These are phyloP conservation scores for Sarotherodon lohbergeri DNA, from an alignment of 2,113 vertebrate species.

Conservation along the genomic window DNA sequence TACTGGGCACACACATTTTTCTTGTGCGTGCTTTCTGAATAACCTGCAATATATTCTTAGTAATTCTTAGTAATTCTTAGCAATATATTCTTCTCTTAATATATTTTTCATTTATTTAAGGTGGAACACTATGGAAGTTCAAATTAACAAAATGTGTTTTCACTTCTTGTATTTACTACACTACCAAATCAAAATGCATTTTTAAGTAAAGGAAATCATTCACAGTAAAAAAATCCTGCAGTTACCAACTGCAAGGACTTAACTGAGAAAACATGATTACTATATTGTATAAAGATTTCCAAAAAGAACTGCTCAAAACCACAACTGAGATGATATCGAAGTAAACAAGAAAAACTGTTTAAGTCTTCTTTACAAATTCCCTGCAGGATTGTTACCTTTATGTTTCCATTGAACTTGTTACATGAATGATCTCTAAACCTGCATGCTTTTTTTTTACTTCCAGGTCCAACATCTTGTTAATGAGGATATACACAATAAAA, in stretches of 20 bases:
- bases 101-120: background rate
- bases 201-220: background rate
- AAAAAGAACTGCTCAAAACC: background rate
- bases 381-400: background rate
- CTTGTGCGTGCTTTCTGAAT: background rate
- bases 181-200: background rate
- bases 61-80: background rate
- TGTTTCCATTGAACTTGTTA: background rate
- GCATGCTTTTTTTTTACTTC: background rate
- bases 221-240: background rate
- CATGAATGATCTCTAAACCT: background rate
- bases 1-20: background rate
- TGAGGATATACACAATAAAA: background rate
- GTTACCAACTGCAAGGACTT: background rate
- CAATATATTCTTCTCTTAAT: too few relatives aligned
- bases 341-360: background rate
- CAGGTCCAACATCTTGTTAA: background rate
- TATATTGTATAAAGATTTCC: background rate
- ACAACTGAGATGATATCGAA: background rate
- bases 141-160: background rate
- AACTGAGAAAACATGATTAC: accelerated
- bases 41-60: background rate
- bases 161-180: background rate
- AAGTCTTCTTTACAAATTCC: accelerated
- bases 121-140: background rate